Conservation (phyloP, 2,888 invertebrate genomes). For the Caenorhabditis uteleia region DNA sequence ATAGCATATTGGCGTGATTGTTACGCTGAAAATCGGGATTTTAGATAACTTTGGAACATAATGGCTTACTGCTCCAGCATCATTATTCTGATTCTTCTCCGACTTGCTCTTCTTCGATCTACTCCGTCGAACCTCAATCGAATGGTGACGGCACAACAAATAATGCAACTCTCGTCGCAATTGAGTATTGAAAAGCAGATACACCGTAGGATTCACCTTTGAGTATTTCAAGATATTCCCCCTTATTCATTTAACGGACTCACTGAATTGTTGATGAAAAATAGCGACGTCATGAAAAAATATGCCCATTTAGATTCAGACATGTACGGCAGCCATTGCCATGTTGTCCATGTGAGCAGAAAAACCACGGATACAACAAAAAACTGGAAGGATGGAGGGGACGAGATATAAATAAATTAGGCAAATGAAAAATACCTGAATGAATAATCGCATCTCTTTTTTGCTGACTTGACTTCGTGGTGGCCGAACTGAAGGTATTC, state of each 20-base stretch:
- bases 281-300: conserved; percentile 65
- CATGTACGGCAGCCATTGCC: conserved; percentile 66
- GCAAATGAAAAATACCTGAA: too few species aligned
- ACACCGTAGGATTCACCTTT: conserved; percentile 64
- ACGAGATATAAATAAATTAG: too few species aligned
- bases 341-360: conserved; percentile 64
- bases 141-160: conserved; percentile 54
- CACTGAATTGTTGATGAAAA: conserved; percentile 67
- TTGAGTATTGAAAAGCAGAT: conserved; percentile 65
- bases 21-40: too few species aligned
- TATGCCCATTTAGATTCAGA: conserved; percentile 62
- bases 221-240: background rate
- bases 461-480: conserved; percentile 64
- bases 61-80: too few species aligned
- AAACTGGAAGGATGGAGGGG: conserved; percentile 60
- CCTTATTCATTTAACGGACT: too few species aligned
- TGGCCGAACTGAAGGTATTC: conserved; percentile 56
- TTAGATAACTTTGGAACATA: too few species aligned
- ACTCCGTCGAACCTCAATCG: too few species aligned
- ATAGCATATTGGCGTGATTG: too few species aligned
- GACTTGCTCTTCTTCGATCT: too few species aligned
- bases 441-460: conserved; percentile 63
- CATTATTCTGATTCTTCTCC: too few species aligned
- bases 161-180: conserved; percentile 61
- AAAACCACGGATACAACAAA: conserved; percentile 67